Base-by-base conservation (phyloP, 1,140 invertebrate genomes). In the Ladona fulva region DNA sequence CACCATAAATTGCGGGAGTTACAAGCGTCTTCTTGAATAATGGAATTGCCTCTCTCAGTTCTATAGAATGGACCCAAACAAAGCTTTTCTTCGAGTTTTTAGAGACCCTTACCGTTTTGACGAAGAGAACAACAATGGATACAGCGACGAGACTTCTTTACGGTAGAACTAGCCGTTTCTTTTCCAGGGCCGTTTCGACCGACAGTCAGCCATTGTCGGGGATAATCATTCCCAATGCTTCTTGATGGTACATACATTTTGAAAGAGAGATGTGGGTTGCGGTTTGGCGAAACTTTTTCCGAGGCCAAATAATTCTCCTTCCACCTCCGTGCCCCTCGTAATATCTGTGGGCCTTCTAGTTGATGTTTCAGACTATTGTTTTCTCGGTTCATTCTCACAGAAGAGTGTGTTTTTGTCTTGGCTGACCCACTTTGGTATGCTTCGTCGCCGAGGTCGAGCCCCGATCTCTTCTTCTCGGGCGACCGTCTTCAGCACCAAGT, bases 351-450 rank as follows among this genome's bases (percentile, higher is more conserved):
- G 52, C 52, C 52, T 66, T 66, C 52, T 66, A 22, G 52, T 66
- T 66, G 52, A 66, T 66, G 52, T 66, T 66, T 3, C 52, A 66
- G 52, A 66, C 52, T 66, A 66, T 66, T 66, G 52, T 66, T 66
- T 66, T 22, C 52, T 66, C 52, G 52, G 52, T 66, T 22, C 52
- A 66, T 66, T 66, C 52, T 66, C n/a, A 22, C 16, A 66, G 44
- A 52, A 19, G 44, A 52, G 52, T 5, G 52, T 16, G 52, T 66
- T 66, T 66, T 66, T 66, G 52, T 66, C n/a, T 22, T 12, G 14
- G 52, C 52, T 66, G 52, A 66, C 52, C 52, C 52, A 66, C 52
- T 66, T 66, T 22, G 52, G 1, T 12, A 66, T 19, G 52, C 52
- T 66, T 66, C 52, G 52, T 66, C 52, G n/a, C n/a, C 16, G 52